A percentile compares a stretch with the other conserved stretches of the same genome.
Conservation (phyloP, 1,140 invertebrate genomes). For the Microplitis demolitor region DNA sequence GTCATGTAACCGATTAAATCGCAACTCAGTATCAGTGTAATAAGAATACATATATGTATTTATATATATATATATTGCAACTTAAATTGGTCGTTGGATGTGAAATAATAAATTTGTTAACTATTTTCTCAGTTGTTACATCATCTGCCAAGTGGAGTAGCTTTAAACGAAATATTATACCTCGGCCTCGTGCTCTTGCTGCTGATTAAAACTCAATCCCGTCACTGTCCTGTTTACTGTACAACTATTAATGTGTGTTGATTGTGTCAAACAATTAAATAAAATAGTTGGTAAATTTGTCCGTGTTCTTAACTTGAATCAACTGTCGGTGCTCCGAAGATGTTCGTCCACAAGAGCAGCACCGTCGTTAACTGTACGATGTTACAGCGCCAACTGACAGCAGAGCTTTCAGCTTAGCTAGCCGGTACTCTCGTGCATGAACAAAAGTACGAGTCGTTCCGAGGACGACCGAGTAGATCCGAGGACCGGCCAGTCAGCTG, state of each 20-base stretch:
- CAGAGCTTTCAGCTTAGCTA: slow-evolving; percentile 28
- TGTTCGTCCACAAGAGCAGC: slow-evolving; percentile 31
- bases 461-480: slow-evolving; percentile 14
- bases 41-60: too few relatives aligned
- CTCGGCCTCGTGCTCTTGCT: too few relatives aligned
- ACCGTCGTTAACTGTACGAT: slow-evolving; percentile 39
- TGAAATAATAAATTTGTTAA: too few relatives aligned
- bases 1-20: not conserved
- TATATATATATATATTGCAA: too few relatives aligned
- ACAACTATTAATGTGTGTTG: too few relatives aligned
- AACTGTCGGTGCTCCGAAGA: slow-evolving; percentile 17
- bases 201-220: too few relatives aligned
- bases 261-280: too few relatives aligned
- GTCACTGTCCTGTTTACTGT: too few relatives aligned
- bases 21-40: not conserved
- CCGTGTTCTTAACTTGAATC: too few relatives aligned
- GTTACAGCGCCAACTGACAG: slow-evolving; percentile 51
- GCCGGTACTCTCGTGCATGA: slow-evolving; percentile 50
- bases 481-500: slow-evolving; percentile 46
- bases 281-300: too few relatives aligned
- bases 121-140: not conserved
- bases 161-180: too few relatives aligned
- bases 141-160: not conserved
- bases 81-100: too few relatives aligned
- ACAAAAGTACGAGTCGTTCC: slow-evolving; percentile 33